phyloP scores from a whole-genome alignment of 1,140 invertebrate genomes.

The Archivesica marissinica region DNA sequence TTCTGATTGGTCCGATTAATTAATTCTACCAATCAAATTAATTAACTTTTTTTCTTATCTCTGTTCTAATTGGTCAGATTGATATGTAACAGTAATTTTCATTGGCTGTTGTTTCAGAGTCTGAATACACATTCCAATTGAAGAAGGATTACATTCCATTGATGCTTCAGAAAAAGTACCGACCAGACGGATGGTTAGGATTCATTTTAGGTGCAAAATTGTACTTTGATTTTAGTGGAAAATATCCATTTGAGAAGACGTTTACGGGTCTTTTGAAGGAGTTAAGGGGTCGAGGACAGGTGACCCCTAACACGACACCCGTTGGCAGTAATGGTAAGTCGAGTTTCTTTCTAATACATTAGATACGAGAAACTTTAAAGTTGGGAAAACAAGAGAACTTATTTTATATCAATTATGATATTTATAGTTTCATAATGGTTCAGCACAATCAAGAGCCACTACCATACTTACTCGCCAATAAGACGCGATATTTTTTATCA shows the following conservation, averaged over 20 bases:
- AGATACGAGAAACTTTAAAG: not conserved
- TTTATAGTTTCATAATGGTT: too few relatives aligned
- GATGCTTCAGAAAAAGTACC: conserved; percentile 78
- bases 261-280: conserved; percentile 74
- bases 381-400: not conserved
- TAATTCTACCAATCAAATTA: too few relatives aligned
- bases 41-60: too few relatives aligned
- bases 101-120: conserved; percentile 74
- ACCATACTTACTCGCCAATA: too few relatives aligned
- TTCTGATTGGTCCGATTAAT: too few relatives aligned
- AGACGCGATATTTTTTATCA: too few relatives aligned
- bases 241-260: conserved; percentile 77
- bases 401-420: too few relatives aligned
- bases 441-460: too few relatives aligned
- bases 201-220: conserved; percentile 79
- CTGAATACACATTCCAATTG: conserved; percentile 80
- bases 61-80: too few relatives aligned
- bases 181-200: conserved; percentile 81
- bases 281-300: conserved; percentile 47
- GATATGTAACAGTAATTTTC: too few relatives aligned
- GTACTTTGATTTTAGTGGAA: conserved; percentile 80
- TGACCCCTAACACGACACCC: conserved; percentile 43
- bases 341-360: not conserved
- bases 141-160: conserved; percentile 81
- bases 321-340: conserved; percentile 36